These are phyloP conservation scores for Synergus japonicus DNA, from an alignment of 2,888 invertebrate genomes.

Conservation along the genomic window DNA sequence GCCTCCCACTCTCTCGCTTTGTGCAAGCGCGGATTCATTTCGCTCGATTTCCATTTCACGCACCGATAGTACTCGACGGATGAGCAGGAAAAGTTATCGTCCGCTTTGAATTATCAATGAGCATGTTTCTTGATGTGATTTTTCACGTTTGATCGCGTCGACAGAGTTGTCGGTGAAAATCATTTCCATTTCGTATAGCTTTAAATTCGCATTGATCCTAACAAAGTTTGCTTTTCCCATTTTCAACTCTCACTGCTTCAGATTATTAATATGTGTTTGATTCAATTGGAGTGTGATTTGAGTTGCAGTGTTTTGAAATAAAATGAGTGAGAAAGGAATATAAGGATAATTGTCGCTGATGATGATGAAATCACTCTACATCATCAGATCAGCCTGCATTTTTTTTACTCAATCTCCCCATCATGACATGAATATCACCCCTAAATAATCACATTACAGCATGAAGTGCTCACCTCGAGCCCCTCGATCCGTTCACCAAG, in stretches of 20 bases:
- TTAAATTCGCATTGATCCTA: neutral
- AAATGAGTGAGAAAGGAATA: neutral
- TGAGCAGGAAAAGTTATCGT: constrained; percentile 70
- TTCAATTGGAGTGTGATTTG: too few species aligned
- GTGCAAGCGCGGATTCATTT: constrained; percentile 66
- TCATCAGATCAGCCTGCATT: neutral
- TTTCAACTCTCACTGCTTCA: neutral
- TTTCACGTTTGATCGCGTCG: constrained; percentile 44
- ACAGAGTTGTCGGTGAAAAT: constrained; percentile 34
- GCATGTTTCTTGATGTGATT: constrained; percentile 53
- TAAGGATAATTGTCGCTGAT: neutral
- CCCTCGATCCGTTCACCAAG: neutral
- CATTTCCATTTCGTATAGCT: constrained; percentile 17
- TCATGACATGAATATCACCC: neutral
- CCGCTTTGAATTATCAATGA: constrained; percentile 69
- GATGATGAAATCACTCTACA: neutral
- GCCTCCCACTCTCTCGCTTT: constrained; percentile 50
- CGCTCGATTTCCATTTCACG: constrained; percentile 74
- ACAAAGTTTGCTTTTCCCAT: neutral
- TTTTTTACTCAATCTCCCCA: neutral
- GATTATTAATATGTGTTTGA: too few species aligned
- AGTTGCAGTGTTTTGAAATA: too few species aligned
- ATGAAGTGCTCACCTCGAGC: constrained; percentile 10
- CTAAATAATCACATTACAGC: constrained; percentile 1
- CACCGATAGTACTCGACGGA: constrained; percentile 67